phyloP scores from a whole-genome alignment of 2,797 vertebrate genomes.

The Gadopsis marmoratus region DNA sequence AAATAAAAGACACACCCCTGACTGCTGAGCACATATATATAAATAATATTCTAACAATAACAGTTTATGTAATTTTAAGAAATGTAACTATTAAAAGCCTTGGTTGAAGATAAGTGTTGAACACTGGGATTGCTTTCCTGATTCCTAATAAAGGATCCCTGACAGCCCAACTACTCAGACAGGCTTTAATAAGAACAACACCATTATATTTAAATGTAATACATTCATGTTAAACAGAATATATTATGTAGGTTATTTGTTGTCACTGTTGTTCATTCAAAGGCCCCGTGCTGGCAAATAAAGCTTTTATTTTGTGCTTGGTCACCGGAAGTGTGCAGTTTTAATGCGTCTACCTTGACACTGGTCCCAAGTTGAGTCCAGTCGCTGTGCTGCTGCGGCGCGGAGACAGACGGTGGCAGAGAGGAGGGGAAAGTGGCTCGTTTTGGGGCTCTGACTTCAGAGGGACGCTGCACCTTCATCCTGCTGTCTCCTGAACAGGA shows the following conservation, averaged over 20 bases:
- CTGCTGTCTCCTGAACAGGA: background rate
- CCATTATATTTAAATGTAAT: background rate
- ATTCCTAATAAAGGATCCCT: background rate
- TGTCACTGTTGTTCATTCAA: background rate
- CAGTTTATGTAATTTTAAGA: too few species aligned
- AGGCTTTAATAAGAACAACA: background rate
- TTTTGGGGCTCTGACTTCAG: background rate
- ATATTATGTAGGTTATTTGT: background rate
- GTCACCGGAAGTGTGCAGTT: constrained; percentile 39
- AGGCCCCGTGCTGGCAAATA: rapidly evolving
- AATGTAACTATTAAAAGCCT: too few species aligned
- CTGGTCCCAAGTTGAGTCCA: constrained; percentile 67
- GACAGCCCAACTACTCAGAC: background rate
- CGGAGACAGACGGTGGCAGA: constrained; percentile 28
- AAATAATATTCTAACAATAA: background rate
- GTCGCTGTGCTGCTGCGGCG: constrained; percentile 64
- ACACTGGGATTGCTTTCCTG: background rate
- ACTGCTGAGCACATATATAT: background rate
- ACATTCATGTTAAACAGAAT: too few species aligned
- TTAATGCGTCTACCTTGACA: background rate
- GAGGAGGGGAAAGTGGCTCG: constrained; percentile 46
- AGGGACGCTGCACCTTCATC: constrained; percentile 29
- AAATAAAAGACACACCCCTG: too few species aligned
- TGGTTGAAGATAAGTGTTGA: background rate
- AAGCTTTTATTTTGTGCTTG: constrained; percentile 54